A percentile compares a stretch with the other conserved stretches of the same genome.
phyloP scores from a whole-genome alignment of 1,140 invertebrate genomes.

The Bicyclus anynana region DNA sequence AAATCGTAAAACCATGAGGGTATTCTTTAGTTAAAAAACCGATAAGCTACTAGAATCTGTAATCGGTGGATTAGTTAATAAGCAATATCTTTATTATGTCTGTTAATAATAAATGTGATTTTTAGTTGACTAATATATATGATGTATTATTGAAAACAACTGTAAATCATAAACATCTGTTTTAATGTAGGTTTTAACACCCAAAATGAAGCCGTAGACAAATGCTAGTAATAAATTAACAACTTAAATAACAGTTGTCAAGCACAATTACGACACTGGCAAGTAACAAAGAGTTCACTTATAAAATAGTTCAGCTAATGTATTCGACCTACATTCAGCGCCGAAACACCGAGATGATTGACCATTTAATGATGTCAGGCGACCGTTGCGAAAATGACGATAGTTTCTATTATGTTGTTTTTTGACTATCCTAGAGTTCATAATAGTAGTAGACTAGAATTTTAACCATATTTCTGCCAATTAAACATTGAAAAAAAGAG shows the following conservation, averaged over 20 bases:
- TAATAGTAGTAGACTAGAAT: no score
- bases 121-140: no score
- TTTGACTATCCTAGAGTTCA: background rate
- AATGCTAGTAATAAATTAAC: background rate
- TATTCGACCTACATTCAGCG: conserved; percentile 57
- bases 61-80: no score
- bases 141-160: background rate
- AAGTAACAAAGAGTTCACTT: conserved; percentile 20
- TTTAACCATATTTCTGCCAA: no score
- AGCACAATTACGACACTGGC: background rate
- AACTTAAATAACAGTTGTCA: background rate
- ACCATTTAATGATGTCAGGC: conserved; percentile 65
- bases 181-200: background rate
- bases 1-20: no score
- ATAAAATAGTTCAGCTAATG: conserved; percentile 55
- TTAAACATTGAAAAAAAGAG: no score
- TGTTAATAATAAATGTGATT: no score
- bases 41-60: no score
- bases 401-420: conserved; percentile 13
- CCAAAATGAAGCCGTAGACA: background rate
- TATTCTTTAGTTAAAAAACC: no score
- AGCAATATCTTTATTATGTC: no score
- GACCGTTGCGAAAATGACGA: conserved; percentile 49
- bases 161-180: no score
- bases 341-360: conserved; percentile 61